Evolutionary conservation across 2,888 invertebrate genomes (phyloP).

Genomic region (Caenorhabditis afra): DNA sequence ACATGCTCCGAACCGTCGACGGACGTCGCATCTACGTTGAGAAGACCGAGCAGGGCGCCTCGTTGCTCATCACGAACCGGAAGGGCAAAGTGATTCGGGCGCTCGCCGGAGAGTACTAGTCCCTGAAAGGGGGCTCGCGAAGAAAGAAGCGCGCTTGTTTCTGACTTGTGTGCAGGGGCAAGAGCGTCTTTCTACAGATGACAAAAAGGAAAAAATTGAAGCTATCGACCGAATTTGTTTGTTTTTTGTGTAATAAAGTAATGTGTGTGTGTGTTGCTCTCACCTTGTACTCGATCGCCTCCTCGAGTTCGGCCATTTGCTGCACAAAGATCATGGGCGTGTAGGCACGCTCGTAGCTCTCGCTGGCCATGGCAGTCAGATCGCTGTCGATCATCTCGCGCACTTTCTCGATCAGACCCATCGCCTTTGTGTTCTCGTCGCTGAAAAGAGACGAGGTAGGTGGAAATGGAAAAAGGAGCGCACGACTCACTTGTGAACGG

Average conservation of each 20-base stretch:
- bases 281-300: slow-evolving; percentile 92
- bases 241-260: no score
- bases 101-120: slow-evolving; percentile 38
- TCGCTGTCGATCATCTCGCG: slow-evolving; percentile 95
- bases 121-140: neutral
- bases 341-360: slow-evolving; percentile 92
- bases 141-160: no score
- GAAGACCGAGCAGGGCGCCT: slow-evolving; percentile 23
- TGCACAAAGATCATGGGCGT: slow-evolving; percentile 92
- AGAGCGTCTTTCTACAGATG: no score
- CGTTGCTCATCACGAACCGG: slow-evolving; percentile 33
- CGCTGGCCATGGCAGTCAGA: slow-evolving; percentile 95
- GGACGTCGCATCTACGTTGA: slow-evolving; percentile 55
- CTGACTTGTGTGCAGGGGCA: no score
- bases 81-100: slow-evolving; percentile 43
- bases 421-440: slow-evolving; percentile 78
- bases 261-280: no score
- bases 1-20: slow-evolving; percentile 56
- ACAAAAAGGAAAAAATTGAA: no score
- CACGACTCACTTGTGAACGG: slow-evolving; percentile 86
- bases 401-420: slow-evolving; percentile 89
- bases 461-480: neutral
- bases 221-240: no score
- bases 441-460: slow-evolving; percentile 17
- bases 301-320: slow-evolving; percentile 96